Base-by-base conservation (phyloP, 2,113 vertebrate genomes). In the Oplegnathus fasciatus region DNA sequence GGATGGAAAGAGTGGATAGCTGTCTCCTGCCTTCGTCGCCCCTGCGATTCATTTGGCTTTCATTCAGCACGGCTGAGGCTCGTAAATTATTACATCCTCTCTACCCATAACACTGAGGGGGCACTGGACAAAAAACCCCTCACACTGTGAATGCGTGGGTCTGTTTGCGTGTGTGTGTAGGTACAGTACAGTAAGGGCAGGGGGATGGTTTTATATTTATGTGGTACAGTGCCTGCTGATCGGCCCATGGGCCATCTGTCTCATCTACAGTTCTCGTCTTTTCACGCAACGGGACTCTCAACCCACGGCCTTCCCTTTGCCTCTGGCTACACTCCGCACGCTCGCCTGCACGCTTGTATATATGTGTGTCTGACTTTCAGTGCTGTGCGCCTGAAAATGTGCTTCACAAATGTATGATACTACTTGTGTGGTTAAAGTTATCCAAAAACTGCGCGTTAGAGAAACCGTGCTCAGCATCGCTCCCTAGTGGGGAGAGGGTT, bases 241-340 rank as follows among this genome's bases (percentile, higher is more conserved):
- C 80, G 75, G 89, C 88, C 92, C 79, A 89, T 90, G 85, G 90
- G 92, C 89, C 87, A 90, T 92, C 88, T 91, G 86, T 90, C 91
- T 93, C 87, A 87, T 93, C 91, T 83, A 62, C 79, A 81, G 80
- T 82, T 91, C 76, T 78, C 48, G 83, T 87, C 81, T 93, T 88
- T 86, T 77, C 90, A 91, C 87, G 85, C 93, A 82, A 92, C 1
- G 82, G 92, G 92, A 92, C 89, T 84, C 88, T 90, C 90, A 89
- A 91, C 71, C 80, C 88, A 87, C 77, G 46, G 89, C 75, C 82
- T 89, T 88, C 83, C 64, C 40, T 78, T 75, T n/a, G 93, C 92
- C 92, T 88, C 75, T 80, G 86, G 94, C 91, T 68, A 71, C 72
- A 84, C 80, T 61, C 83, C 34, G 84, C 75, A 85, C 62, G 82